These are phyloP conservation scores for Cebus imitator DNA, from an alignment of 2,113 vertebrate species.

Conservation along the genomic window DNA sequence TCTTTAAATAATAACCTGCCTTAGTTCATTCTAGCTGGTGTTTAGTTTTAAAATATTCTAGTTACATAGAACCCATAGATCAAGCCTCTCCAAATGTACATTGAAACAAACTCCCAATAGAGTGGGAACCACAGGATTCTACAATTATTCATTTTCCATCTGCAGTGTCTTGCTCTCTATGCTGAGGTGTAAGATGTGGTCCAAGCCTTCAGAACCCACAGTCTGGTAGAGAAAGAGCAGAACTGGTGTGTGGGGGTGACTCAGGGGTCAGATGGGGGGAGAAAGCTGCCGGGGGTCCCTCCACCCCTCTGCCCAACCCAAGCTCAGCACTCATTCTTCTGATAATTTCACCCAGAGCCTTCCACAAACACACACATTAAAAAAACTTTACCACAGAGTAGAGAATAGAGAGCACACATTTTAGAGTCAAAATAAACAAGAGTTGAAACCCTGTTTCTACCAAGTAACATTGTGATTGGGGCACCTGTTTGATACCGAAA, in stretches of 20 bases:
- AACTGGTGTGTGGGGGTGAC: no score
- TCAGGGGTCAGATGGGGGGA: background rate
- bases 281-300: background rate
- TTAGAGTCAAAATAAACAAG: background rate
- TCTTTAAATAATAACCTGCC: background rate
- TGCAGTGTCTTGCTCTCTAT: accelerated
- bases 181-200: background rate
- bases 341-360: background rate
- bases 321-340: background rate
- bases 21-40: background rate
- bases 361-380: background rate
- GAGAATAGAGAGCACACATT: background rate
- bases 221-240: background rate
- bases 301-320: background rate
- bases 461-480: background rate
- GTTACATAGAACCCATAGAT: background rate
- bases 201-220: background rate
- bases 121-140: background rate
- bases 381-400: background rate
- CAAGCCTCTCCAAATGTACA: background rate
- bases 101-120: background rate
- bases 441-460: background rate
- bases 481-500: no score
- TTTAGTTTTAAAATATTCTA: constrained; percentile 12
- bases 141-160: accelerated